Percentiles rank a stretch among this genome's conserved stretches.
These are phyloP conservation scores for Nerophis lumbriciformis DNA, from an alignment of 2,113 vertebrate species.

Conservation along the genomic window DNA sequence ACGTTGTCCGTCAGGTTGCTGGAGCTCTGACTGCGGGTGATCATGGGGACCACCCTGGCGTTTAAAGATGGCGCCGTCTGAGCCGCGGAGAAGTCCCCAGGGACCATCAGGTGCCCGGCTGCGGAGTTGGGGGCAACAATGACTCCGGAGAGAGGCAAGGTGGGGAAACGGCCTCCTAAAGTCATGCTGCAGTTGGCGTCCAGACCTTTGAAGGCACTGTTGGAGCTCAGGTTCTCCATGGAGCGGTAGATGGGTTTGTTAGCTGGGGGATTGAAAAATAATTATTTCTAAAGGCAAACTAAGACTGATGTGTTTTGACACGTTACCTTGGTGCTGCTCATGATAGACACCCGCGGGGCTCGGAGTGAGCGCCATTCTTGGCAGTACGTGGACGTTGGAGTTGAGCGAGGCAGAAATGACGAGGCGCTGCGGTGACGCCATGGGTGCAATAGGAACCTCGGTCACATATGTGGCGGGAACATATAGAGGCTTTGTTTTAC, in stretches of 20 bases:
- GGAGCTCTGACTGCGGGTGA: constrained; percentile 72
- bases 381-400: constrained; percentile 40
- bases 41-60: constrained; percentile 54
- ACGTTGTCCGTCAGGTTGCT: constrained; percentile 63
- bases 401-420: constrained; percentile 43
- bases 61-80: constrained; percentile 9
- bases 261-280: constrained; percentile 30
- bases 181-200: constrained; percentile 5
- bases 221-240: constrained; percentile 74
- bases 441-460: constrained; percentile 66
- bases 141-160: constrained; percentile 48
- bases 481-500: constrained; percentile 77
- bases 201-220: constrained; percentile 51
- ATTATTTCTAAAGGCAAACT: background rate
- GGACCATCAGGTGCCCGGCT: constrained; percentile 45
- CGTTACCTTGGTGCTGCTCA: constrained; percentile 53
- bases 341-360: constrained; percentile 19
- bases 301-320: background rate
- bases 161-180: constrained; percentile 37
- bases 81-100: constrained; percentile 1
- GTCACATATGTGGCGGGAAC: constrained; percentile 82
- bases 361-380: constrained; percentile 42
- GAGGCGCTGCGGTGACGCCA: constrained; percentile 40
- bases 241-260: constrained; percentile 66
- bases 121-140: constrained; percentile 29